These are phyloP conservation scores for Autographa gamma DNA, from an alignment of 2,888 invertebrate genomes.

Conservation along the genomic window DNA sequence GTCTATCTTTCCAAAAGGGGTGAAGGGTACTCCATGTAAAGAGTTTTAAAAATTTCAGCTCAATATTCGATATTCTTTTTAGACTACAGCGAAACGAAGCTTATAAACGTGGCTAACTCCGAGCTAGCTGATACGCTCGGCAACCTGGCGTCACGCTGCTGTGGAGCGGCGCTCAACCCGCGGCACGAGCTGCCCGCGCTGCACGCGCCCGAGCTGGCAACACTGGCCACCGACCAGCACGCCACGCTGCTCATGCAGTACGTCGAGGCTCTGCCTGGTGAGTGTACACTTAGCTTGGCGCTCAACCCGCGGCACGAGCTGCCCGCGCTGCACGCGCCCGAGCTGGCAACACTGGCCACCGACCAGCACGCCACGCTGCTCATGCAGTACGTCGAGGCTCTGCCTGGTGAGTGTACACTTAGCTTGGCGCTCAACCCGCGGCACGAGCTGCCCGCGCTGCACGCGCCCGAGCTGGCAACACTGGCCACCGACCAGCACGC, in stretches of 20 bases:
- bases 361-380: slow-evolving; percentile 86
- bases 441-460: slow-evolving; percentile 91
- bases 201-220: slow-evolving; percentile 75
- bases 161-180: slow-evolving; percentile 93
- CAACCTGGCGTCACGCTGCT: slow-evolving; percentile 95
- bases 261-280: slow-evolving; percentile 71
- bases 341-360: slow-evolving; percentile 71
- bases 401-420: slow-evolving; percentile 1
- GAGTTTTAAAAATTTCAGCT: too few relatives aligned
- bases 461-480: slow-evolving; percentile 73
- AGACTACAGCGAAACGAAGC: slow-evolving; percentile 95
- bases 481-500: slow-evolving; percentile 82
- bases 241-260: slow-evolving; percentile 87
- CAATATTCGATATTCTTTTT: slow-evolving; percentile 34
- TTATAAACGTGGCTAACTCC: slow-evolving; percentile 93
- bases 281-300: slow-evolving; percentile 68
- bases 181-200: slow-evolving; percentile 91
- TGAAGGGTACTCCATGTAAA: too few relatives aligned
- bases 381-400: slow-evolving; percentile 83
- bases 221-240: slow-evolving; percentile 78
- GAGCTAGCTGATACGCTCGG: slow-evolving; percentile 98
- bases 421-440: slow-evolving; percentile 93
- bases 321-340: slow-evolving; percentile 87
- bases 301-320: slow-evolving; percentile 94
- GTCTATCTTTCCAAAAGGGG: too few relatives aligned